Evolutionary conservation across 2,113 vertebrate species (phyloP).

Genomic region (Lagopus muta): DNA sequence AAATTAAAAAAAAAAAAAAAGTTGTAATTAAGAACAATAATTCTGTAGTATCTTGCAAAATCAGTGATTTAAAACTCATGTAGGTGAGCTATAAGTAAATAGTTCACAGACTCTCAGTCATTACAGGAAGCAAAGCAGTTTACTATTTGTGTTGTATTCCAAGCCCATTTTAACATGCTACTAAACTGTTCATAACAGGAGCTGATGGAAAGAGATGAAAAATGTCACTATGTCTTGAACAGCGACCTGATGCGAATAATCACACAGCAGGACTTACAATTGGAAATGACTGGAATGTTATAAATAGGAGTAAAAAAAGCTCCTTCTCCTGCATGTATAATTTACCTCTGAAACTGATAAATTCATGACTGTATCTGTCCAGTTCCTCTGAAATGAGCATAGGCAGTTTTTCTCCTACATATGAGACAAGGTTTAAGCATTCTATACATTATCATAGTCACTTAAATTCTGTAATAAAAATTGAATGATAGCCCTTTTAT

Average conservation of each 20-base stretch:
- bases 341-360: neutral
- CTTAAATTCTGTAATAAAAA: neutral
- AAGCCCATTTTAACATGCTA: neutral
- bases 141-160: neutral
- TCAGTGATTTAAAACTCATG: neutral
- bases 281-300: neutral
- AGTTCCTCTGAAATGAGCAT: neutral
- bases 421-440: neutral
- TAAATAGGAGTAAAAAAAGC: neutral
- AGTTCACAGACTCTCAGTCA: neutral
- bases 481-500: neutral
- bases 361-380: neutral
- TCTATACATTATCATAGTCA: neutral
- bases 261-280: neutral
- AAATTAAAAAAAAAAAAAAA: neutral
- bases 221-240: neutral
- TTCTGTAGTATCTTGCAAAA: neutral
- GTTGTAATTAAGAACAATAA: neutral
- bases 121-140: neutral
- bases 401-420: neutral
- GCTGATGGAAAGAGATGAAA: neutral
- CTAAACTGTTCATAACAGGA: neutral
- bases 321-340: neutral
- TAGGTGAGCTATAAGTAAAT: neutral
- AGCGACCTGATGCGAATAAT: neutral